Base-by-base conservation (phyloP, 2,113 vertebrate genomes). In the Amazona guildingii region DNA sequence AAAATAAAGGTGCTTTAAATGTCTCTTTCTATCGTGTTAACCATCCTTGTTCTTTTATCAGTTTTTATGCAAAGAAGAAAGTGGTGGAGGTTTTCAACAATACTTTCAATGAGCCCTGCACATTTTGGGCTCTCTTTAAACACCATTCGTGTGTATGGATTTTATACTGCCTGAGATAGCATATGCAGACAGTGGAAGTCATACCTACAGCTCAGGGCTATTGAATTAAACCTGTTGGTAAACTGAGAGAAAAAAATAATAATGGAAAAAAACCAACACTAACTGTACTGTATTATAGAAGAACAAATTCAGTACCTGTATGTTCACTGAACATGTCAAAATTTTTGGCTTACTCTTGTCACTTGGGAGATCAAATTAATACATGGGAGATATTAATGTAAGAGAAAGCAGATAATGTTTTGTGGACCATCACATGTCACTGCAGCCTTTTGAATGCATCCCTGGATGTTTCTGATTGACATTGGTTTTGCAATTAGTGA, bases 81-180 rank as follows among this genome's bases (percentile, higher is more conserved):
- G 48, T 27, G 20, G 6, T 49, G 15, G 6, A 2, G 5, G 2
- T 17, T 77, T 63, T 85, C 37, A 70, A 43, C 15, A 43, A 51
- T 61, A 35, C 3, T 90, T 86, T 43, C 4, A 6, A 46, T 14
- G 3, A 77, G 66, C 24, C 88, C 41, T 59, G 12, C 4, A 70
- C 59, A 83, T 55, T 88, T 70, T 29, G 16, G 3, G 1, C 16
- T 44, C 16, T 51, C 29, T 20, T 49, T 70, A 11, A 7, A 7
- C 27, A 9, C 17, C 4, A 21, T 66, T 63, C 2, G 0, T 13
- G 4, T 27, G 2, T 41, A 23, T 4, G 9, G 21, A 10, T 16
- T 62, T 73, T 37, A 17, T 27, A 14, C 2, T 28, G 27, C 5
- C 44, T 41, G 27, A 64, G 7, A 83, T 3, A 41, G 14, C 9